phyloP scores from a whole-genome alignment of 2,113 vertebrate species.

The Tetrao urogallus region DNA sequence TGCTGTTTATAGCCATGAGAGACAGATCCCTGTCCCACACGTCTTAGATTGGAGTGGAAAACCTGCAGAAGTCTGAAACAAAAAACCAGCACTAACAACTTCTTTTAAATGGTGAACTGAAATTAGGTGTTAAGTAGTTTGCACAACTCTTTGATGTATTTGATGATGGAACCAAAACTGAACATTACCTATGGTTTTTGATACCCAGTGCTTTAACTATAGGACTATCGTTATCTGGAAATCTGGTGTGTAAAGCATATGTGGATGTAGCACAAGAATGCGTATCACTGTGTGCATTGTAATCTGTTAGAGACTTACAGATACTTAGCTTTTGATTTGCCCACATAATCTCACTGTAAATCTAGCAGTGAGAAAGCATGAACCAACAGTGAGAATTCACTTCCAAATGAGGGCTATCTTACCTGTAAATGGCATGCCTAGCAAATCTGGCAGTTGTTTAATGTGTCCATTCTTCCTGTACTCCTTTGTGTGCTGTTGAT shows the following conservation, averaged over 20 bases:
- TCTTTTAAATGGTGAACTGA: neutral
- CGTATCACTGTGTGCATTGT: neutral
- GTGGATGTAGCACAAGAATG: neutral
- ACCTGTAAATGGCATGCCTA: neutral
- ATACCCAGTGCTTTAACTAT: accelerated
- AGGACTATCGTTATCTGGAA: neutral
- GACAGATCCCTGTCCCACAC: neutral
- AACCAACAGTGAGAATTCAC: neutral
- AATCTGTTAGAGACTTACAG: neutral
- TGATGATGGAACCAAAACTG: neutral
- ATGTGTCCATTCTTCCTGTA: neutral
- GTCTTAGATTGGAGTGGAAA: neutral
- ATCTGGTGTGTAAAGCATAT: neutral
- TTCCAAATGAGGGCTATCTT: neutral
- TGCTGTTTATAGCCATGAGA: neutral
- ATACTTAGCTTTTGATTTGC: neutral
- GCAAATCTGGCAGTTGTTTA: neutral
- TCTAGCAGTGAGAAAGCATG: neutral
- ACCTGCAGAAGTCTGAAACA: accelerated
- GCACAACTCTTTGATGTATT: neutral
- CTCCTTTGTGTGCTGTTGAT: neutral
- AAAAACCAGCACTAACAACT: neutral
- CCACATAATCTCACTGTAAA: neutral
- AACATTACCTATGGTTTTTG: neutral
- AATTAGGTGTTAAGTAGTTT: neutral